These are phyloP conservation scores for Aphaenogaster floridana DNA, from an alignment of 1,140 invertebrate genomes.

Conservation along the genomic window DNA sequence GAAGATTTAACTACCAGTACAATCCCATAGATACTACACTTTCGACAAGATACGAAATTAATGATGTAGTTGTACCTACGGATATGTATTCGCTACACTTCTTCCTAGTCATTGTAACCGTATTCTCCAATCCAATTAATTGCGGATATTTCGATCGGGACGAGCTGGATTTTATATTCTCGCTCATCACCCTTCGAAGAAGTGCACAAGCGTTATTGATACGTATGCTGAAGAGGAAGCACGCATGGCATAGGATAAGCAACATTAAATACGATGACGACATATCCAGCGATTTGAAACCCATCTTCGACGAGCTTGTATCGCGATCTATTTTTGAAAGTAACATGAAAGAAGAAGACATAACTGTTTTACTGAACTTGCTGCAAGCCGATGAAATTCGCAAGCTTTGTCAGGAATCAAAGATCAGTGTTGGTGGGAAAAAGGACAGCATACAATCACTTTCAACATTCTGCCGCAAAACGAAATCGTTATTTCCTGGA, in stretches of 20 bases:
- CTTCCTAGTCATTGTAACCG: constrained; percentile 71
- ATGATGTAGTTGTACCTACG: constrained; percentile 69
- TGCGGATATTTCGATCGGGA: constrained; percentile 81
- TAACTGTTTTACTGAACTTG: constrained; percentile 73
- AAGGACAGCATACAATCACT: constrained; percentile 77
- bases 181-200: constrained; percentile 71
- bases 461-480: constrained; percentile 67
- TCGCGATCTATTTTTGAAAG: constrained; percentile 71
- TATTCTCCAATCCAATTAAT: constrained; percentile 80
- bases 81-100: constrained; percentile 78
- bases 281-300: constrained; percentile 69
- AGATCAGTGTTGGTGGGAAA: constrained; percentile 66
- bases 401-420: constrained; percentile 72
- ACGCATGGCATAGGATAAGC: constrained; percentile 73
- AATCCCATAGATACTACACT: constrained; percentile 53
- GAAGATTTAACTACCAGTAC: constrained; percentile 69
- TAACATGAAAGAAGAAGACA: constrained; percentile 68
- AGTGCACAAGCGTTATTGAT: constrained; percentile 79
- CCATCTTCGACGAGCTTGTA: constrained; percentile 73
- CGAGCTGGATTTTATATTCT: constrained; percentile 79
- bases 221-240: constrained; percentile 80
- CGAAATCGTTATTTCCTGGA: constrained; percentile 76
- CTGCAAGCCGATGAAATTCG: constrained; percentile 77
- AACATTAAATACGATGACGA: constrained; percentile 75
- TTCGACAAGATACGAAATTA: constrained; percentile 73